Evolutionary conservation across 1,140 invertebrate genomes (phyloP).

Genomic region (Cataglyphis hispanica): DNA sequence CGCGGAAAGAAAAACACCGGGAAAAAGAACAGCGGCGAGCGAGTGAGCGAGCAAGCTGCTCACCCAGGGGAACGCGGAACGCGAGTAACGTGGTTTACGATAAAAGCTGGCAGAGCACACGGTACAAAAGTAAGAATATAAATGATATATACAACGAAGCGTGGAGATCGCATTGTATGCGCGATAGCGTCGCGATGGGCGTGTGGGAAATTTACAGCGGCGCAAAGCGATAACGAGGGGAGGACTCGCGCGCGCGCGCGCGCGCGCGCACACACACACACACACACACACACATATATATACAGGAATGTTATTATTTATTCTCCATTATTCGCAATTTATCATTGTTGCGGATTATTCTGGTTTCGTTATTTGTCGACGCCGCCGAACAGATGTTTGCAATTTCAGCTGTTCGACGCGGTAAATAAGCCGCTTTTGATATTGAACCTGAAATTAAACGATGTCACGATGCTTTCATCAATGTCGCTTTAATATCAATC

Average conservation of each 20-base stretch:
- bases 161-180: slow-evolving; percentile 13
- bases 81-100: slow-evolving; percentile 46
- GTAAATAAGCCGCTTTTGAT: slow-evolving; percentile 60
- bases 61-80: slow-evolving; percentile 31
- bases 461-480: neutral
- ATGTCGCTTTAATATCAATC: slow-evolving; percentile 21
- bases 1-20: slow-evolving; percentile 37
- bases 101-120: slow-evolving; percentile 42
- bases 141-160: slow-evolving; percentile 46
- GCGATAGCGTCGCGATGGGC: slow-evolving; percentile 15
- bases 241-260: neutral
- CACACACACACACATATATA: no score
- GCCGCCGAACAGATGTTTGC: slow-evolving; percentile 40
- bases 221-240: slow-evolving; percentile 50
- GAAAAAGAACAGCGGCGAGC: neutral
- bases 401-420: slow-evolving; percentile 9
- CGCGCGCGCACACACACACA: no score
- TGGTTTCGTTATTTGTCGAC: slow-evolving; percentile 43
- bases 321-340: slow-evolving; percentile 60
- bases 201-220: slow-evolving; percentile 56
- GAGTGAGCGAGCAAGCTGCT: slow-evolving; percentile 4
- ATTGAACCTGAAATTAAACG: slow-evolving; percentile 15
- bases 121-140: slow-evolving; percentile 46
- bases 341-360: slow-evolving; percentile 54
- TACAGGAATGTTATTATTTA: slow-evolving; percentile 42